Percentiles rank a stretch among this genome's conserved stretches.
Evolutionary conservation across 2,888 invertebrate genomes (phyloP).

Genomic region (Tenthredo mesomela): DNA sequence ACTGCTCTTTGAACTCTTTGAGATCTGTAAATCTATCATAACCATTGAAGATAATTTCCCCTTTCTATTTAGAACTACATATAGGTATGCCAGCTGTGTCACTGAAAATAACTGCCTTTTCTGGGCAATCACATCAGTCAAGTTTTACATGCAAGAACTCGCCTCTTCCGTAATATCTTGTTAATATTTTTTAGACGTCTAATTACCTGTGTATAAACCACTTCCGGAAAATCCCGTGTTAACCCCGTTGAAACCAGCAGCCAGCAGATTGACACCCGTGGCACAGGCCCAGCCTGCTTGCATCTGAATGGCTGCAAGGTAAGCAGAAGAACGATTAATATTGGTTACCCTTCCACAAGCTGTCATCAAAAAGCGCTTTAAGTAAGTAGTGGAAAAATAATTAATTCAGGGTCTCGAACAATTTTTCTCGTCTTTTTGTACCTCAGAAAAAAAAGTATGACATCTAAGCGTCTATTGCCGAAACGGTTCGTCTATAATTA

Average conservation of each 20-base stretch:
- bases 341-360: not conserved
- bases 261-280: slow-evolving; percentile 78
- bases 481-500: slow-evolving; percentile 2
- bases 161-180: not conserved
- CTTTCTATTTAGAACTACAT: not conserved
- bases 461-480: not conserved
- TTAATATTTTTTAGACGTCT: not conserved
- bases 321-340: not conserved
- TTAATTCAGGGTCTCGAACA: not conserved
- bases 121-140: not conserved
- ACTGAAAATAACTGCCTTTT: not conserved
- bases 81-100: not conserved
- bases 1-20: not conserved
- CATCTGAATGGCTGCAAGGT: slow-evolving; percentile 73
- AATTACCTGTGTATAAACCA: slow-evolving; percentile 78
- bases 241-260: slow-evolving; percentile 78
- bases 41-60: not conserved
- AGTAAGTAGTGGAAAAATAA: not conserved
- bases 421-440: not conserved
- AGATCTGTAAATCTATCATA: not conserved
- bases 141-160: not conserved
- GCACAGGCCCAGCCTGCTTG: slow-evolving; percentile 79
- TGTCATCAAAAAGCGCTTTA: not conserved
- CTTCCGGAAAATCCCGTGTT: slow-evolving; percentile 76
- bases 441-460: not conserved